Percentiles rank a stretch among this genome's conserved stretches.
phyloP scores from a whole-genome alignment of 2,113 vertebrate species.

The Saccopteryx leptura region DNA sequence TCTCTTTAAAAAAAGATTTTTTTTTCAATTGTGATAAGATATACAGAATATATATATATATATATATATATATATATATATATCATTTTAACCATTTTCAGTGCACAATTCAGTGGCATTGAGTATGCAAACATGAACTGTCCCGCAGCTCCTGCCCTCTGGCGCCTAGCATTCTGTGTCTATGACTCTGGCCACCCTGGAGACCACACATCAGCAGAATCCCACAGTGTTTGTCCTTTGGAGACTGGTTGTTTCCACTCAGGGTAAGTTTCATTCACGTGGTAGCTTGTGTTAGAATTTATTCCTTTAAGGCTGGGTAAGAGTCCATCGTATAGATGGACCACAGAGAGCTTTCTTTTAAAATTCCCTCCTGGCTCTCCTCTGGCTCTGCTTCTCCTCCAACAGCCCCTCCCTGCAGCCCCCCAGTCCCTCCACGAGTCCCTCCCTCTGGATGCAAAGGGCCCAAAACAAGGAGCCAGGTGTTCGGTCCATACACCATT shows the following conservation, averaged over 20 bases:
- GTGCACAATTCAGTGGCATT: fast-evolving
- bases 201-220: fast-evolving
- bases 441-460: fast-evolving
- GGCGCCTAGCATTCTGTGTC: fast-evolving
- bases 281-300: fast-evolving
- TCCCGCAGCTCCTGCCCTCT: fast-evolving
- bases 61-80: no score
- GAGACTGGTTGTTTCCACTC: fast-evolving
- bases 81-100: neutral
- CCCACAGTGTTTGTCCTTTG: fast-evolving
- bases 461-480: neutral
- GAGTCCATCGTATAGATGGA: fast-evolving
- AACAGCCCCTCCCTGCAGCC: neutral
- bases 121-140: fast-evolving
- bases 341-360: neutral
- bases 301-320: neutral
- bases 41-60: neutral
- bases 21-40: neutral
- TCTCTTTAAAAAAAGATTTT: neutral
- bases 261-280: fast-evolving
- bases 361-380: neutral
- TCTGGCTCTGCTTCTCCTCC: neutral
- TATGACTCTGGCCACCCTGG: fast-evolving
- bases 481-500: fast-evolving
- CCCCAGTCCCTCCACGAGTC: fast-evolving